Evolutionary conservation across 1,140 invertebrate genomes (phyloP).

Genomic region (Hydropsyche tenuis): DNA sequence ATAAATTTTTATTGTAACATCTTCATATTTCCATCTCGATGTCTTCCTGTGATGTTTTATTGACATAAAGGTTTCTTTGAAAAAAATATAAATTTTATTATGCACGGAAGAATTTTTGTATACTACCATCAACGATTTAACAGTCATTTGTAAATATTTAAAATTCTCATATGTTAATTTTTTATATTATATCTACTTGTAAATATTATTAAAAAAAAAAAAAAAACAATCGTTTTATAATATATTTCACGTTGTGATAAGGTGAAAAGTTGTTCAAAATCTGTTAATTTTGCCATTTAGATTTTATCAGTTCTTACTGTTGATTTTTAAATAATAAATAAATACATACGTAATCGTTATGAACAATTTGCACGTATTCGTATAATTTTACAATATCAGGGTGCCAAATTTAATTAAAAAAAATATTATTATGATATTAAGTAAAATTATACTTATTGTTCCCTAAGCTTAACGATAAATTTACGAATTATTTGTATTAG

Average conservation of each 20-base stretch:
- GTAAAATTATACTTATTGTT: constrained; percentile 28
- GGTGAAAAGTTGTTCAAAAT: too few relatives aligned
- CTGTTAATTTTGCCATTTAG: too few relatives aligned
- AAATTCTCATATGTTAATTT: not conserved
- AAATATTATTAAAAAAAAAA: not conserved
- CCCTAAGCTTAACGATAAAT: constrained; percentile 17
- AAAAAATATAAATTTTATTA: not conserved
- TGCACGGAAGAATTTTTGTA: constrained; percentile 1
- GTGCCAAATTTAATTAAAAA: constrained; percentile 14
- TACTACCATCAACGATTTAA: not conserved
- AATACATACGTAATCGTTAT: too few relatives aligned
- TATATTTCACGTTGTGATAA: too few relatives aligned
- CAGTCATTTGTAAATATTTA: constrained; percentile 1
- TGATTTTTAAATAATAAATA: too few relatives aligned
- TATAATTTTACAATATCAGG: constrained; percentile 34
- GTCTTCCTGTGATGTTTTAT: constrained; percentile 22
- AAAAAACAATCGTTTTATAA: not conserved
- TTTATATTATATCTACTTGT: constrained; percentile 1
- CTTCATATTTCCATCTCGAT: not conserved
- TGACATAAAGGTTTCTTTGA: not conserved
- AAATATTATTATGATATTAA: constrained; percentile 3
- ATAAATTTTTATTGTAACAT: too few relatives aligned
- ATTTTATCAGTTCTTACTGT: too few relatives aligned
- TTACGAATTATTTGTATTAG: constrained; percentile 19
- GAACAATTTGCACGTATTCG: not conserved